Evolutionary conservation across 2,888 invertebrate species (phyloP).

Genomic region (Masnerella sp.): DNA sequence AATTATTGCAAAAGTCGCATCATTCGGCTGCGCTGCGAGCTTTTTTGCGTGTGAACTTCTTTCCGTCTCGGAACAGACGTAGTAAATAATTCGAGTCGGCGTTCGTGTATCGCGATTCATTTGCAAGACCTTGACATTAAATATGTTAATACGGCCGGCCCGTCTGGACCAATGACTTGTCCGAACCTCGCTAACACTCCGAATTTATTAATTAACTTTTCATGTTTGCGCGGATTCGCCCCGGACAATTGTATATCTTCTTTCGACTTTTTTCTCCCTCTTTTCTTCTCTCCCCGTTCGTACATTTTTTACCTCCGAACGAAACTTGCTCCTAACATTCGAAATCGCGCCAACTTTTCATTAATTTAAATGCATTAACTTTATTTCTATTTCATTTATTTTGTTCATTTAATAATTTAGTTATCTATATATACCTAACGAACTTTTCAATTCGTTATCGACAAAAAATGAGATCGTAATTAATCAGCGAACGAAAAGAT

Average conservation of each 20-base stretch:
- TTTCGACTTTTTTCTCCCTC: conserved; percentile 26
- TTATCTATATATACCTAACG: too few species aligned
- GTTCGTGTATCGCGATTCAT: conserved; percentile 64
- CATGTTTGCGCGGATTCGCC: conserved; percentile 53
- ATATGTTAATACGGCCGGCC: conserved; percentile 68
- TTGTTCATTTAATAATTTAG: too few species aligned
- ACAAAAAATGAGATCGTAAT: conserved; percentile 11
- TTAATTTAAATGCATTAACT: too few species aligned
- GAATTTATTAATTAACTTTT: conserved; percentile 59
- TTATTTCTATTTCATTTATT: too few species aligned
- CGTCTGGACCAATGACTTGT: conserved; percentile 65
- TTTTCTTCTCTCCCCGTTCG: background rate
- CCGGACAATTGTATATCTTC: conserved; percentile 31
- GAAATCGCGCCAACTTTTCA: too few species aligned
- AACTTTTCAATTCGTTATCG: too few species aligned
- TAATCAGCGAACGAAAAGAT: conserved; percentile 18
- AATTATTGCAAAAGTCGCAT: conserved; percentile 48
- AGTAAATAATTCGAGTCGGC: conserved; percentile 63
- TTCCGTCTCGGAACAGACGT: conserved; percentile 56
- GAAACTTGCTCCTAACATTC: too few species aligned
- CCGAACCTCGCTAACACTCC: conserved; percentile 59
- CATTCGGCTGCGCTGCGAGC: conserved; percentile 49
- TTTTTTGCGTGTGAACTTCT: conserved; percentile 59
- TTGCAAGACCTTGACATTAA: conserved; percentile 73
- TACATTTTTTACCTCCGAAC: background rate